These are phyloP conservation scores for Propithecus deckenii DNA, from an alignment of 2,797 vertebrate genomes.

Conservation along the genomic window DNA sequence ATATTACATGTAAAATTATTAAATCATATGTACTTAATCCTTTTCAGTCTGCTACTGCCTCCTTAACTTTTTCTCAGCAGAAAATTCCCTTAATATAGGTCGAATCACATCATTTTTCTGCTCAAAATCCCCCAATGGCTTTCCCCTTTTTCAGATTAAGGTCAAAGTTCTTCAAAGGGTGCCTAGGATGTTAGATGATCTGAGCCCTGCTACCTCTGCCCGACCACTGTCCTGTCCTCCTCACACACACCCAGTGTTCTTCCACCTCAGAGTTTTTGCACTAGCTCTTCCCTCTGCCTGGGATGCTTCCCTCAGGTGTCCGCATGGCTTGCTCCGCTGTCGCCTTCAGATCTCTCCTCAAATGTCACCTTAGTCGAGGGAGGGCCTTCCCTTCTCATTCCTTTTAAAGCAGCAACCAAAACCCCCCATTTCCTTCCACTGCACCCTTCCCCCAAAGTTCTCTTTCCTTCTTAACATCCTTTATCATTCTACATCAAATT, in stretches of 20 bases:
- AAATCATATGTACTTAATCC: not conserved
- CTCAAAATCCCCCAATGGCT: not conserved
- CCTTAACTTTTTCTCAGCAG: not conserved
- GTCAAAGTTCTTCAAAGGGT: not conserved
- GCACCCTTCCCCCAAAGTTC: accelerated
- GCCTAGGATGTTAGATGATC: not conserved
- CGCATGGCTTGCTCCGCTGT: not conserved
- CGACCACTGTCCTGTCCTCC: not conserved
- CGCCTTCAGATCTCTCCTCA: not conserved
- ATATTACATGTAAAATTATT: not conserved
- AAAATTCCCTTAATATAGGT: not conserved
- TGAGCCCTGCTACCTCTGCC: not conserved
- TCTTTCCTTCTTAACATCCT: not conserved
- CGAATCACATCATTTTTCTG: not conserved
- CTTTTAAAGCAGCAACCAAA: not conserved
- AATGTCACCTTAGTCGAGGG: not conserved
- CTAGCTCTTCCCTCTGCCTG: not conserved
- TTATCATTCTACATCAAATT: not conserved
- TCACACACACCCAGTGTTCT: not conserved
- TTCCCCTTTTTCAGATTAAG: not conserved
- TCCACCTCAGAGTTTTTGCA: not conserved
- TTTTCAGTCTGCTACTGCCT: not conserved
- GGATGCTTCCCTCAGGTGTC: not conserved
- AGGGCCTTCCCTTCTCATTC: not conserved
- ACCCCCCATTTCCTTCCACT: not conserved